phyloP scores from a whole-genome alignment of 2,113 vertebrate species.

The Xenopus laevis region DNA sequence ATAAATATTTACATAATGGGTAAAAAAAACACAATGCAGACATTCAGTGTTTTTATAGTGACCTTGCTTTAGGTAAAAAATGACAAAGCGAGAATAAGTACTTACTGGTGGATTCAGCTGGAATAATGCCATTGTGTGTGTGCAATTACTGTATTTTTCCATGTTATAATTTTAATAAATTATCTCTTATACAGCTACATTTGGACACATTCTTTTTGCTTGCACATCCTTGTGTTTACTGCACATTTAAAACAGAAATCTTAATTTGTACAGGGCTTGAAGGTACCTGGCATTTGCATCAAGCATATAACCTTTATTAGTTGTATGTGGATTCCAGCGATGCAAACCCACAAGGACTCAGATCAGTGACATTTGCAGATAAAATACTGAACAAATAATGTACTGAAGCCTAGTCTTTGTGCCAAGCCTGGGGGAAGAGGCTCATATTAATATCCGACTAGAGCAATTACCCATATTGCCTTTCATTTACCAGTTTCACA shows the following conservation, averaged over 20 bases:
- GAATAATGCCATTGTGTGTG: not conserved
- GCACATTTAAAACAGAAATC: not conserved
- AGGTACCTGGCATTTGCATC: not conserved
- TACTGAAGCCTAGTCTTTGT: not conserved
- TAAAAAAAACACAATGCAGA: too few relatives aligned
- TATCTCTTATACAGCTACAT: constrained; percentile 3
- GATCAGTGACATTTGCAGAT: not conserved
- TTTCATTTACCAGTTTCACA: too few relatives aligned
- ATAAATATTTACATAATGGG: too few relatives aligned
- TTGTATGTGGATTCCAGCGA: not conserved
- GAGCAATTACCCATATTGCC: not conserved
- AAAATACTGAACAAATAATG: not conserved
- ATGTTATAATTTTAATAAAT: constrained; percentile 6
- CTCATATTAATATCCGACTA: not conserved
- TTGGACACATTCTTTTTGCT: not conserved
- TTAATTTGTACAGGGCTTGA: not conserved
- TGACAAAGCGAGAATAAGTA: constrained; percentile 4
- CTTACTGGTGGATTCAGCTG: constrained; percentile 16
- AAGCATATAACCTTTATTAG: not conserved
- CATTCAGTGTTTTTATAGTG: constrained; percentile 8
- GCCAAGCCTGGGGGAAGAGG: not conserved
- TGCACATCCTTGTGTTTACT: too few relatives aligned
- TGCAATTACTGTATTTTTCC: not conserved
- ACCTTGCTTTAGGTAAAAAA: constrained; percentile 22
- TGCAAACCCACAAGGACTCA: not conserved